These are phyloP conservation scores for Agrochola lota DNA, from an alignment of 2,888 invertebrate genomes.

Conservation along the genomic window DNA sequence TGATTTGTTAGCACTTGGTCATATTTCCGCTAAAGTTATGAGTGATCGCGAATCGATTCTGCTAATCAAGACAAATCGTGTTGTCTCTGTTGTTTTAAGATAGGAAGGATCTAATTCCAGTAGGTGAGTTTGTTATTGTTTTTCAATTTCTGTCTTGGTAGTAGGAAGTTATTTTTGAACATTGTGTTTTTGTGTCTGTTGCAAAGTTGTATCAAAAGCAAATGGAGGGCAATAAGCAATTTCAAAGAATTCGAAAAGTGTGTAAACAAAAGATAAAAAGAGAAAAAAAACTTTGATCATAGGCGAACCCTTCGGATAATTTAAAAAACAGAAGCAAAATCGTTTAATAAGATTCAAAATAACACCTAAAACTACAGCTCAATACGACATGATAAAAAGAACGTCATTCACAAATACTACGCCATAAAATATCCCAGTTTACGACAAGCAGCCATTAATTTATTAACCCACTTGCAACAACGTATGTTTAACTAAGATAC, in stretches of 20 bases:
- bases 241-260: background rate
- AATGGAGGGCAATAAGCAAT: background rate
- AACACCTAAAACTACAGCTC: background rate
- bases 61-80: constrained; percentile 61
- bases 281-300: background rate
- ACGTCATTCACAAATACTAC: constrained; percentile 23
- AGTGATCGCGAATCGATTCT: constrained; percentile 62
- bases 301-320: background rate
- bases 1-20: constrained; percentile 69
- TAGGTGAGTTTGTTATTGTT: constrained; percentile 27
- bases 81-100: constrained; percentile 39
- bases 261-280: no score
- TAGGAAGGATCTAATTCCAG: constrained; percentile 35
- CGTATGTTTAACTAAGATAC: constrained; percentile 49
- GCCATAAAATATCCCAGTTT: constrained; percentile 31
- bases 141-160: constrained; percentile 33
- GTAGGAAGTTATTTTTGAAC: constrained; percentile 4
- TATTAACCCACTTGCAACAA: constrained; percentile 38
- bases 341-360: background rate
- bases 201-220: background rate
- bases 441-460: constrained; percentile 49
- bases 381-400: constrained; percentile 25
- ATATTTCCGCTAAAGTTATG: constrained; percentile 60
- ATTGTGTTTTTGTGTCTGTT: constrained; percentile 1
- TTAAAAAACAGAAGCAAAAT: background rate